Base-by-base conservation (phyloP, 2,888 invertebrate species). In the Helicoverpa assulta region DNA sequence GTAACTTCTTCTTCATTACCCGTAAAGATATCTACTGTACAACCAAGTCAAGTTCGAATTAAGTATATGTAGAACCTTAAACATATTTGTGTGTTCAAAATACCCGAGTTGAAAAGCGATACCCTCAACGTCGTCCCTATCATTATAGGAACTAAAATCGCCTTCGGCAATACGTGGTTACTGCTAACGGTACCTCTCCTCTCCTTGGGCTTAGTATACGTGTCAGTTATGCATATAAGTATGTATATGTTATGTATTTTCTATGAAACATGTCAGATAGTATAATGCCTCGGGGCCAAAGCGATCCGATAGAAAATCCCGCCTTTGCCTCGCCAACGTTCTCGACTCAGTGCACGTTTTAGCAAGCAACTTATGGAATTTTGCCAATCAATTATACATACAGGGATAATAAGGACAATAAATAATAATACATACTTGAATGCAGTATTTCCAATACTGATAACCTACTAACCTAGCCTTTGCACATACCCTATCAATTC, bases 231-330 rank as follows among this genome's bases (percentile, higher is more conserved):
- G n/a, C 65, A 57, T 50, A 12, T 64, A 63, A 47, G 10, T 29
- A 10, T 63, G 40, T 18, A 1, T 73, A 70, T 51, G 40, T 52
- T 19, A 76, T 62, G 62, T 75, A 52, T 76, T 67, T 67, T 77
- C 59, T 72, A 63, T 50, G 77, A 77, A 77, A 67, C 75, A 75
- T 72, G 72, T 59, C 62, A 59, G 67, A 21, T 37, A 53, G 37
- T 56, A 55, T 63, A 51, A n/a, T 33, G 76, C 74, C 75, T 55
- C 26, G 18, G 59, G 75, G 59, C 52, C 21, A 33, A 21, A 61
- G 19, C 37, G 74, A 60, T 60, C 53, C 26, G 43, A 72, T 67
- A 61, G 70, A 75, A 75, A 63, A 70, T 40, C 47, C 50, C 52
- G 52, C 40, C 70, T 50, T 52, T 56, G 7, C 37, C 29, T 51